These are phyloP conservation scores for Chrysopilus asiliformis DNA, from an alignment of 2,888 invertebrate genomes.

Conservation along the genomic window DNA sequence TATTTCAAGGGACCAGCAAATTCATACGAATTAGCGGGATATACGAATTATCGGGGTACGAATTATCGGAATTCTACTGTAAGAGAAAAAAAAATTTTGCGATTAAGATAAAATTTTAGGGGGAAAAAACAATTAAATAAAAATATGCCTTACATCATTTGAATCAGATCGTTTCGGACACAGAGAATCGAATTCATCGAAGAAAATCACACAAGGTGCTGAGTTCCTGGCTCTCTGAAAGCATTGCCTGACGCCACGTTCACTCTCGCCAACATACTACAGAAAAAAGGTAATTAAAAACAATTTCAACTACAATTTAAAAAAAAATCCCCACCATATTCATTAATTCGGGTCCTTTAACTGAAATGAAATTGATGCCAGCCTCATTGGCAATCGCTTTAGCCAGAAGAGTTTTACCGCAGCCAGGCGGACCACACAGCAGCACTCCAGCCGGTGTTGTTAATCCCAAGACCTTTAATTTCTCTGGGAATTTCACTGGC, in stretches of 20 bases:
- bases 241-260: slow-evolving; percentile 88
- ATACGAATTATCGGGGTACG: no score
- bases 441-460: slow-evolving; percentile 77
- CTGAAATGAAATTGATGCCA: slow-evolving; percentile 96
- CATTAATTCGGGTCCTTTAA: slow-evolving; percentile 94
- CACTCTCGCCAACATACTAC: slow-evolving; percentile 96
- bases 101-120: background rate
- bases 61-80: no score
- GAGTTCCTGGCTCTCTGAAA: slow-evolving; percentile 91
- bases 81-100: slow-evolving; percentile 1
- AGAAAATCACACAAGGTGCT: slow-evolving; percentile 96
- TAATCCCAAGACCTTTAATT: slow-evolving; percentile 64
- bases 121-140: slow-evolving; percentile 4
- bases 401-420: slow-evolving; percentile 90
- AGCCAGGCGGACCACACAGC: slow-evolving; percentile 93
- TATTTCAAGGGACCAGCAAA: no score
- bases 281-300: slow-evolving; percentile 17
- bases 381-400: slow-evolving; percentile 99
- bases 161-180: slow-evolving; percentile 79
- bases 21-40: no score
- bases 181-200: slow-evolving; percentile 94
- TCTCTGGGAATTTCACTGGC: slow-evolving; percentile 77
- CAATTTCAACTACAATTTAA: slow-evolving; percentile 1
- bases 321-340: slow-evolving; percentile 63
- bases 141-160: slow-evolving; percentile 40